Evolutionary conservation across 1,140 invertebrate genomes (phyloP).

Genomic region (Dufourea novaeangliae): DNA sequence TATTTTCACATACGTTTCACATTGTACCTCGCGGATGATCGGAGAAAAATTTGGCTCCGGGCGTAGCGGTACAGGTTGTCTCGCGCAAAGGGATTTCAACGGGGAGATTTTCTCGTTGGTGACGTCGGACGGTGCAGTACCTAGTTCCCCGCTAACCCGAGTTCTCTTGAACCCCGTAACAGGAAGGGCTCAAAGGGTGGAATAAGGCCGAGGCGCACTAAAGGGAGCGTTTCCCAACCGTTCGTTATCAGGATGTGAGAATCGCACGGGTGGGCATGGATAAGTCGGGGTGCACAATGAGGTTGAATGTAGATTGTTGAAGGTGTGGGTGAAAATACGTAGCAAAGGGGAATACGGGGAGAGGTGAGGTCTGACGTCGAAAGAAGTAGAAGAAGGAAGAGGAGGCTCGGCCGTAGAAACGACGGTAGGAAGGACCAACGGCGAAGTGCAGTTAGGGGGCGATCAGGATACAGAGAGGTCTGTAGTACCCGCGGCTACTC

Average conservation of each 20-base stretch:
- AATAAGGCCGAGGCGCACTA: conserved; percentile 28
- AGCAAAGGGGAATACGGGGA: conserved; percentile 1
- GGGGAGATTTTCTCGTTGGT: conserved; percentile 9
- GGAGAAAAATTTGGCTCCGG: neutral
- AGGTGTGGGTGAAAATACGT: conserved; percentile 2
- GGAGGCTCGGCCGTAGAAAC: conserved; percentile 29
- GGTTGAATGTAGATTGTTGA: conserved; percentile 60
- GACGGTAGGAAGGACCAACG: conserved; percentile 62
- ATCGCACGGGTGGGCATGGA: conserved; percentile 66
- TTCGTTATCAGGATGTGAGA: conserved; percentile 69
- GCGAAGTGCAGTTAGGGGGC: conserved; percentile 71
- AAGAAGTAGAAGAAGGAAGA: conserved; percentile 55
- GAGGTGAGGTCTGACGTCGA: conserved; percentile 25
- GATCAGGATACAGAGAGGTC: conserved; percentile 73
- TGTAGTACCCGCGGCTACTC: conserved; percentile 73
- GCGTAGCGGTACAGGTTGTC: neutral
- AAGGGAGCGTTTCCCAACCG: conserved; percentile 49
- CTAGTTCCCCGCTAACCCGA: conserved; percentile 47
- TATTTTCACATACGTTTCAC: neutral
- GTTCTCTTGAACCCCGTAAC: conserved; percentile 26
- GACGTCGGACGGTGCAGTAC: conserved; percentile 17
- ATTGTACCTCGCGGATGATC: neutral
- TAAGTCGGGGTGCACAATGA: conserved; percentile 68
- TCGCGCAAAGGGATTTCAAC: conserved; percentile 9
- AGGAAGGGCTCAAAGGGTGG: conserved; percentile 36